Percentiles rank a stretch among this genome's conserved stretches.
phyloP scores from a whole-genome alignment of 2,113 vertebrate species.

The Hypocryptadius cinnamomeus region DNA sequence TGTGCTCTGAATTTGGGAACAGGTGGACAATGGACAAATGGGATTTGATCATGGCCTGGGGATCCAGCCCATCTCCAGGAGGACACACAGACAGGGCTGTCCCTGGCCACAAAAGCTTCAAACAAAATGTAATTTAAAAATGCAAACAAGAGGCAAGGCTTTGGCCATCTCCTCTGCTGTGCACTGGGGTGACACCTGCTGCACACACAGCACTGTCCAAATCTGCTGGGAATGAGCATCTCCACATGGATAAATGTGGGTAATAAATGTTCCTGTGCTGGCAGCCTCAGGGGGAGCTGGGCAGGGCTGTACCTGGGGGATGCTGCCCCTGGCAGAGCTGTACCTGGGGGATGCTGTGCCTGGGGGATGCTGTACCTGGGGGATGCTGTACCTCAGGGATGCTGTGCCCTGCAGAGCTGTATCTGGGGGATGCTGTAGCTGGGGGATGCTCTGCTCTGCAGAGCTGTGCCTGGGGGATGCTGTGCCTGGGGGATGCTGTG shows the following conservation, averaged over 20 bases:
- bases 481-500: too few relatives aligned
- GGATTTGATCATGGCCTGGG: background rate
- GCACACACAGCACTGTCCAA: background rate
- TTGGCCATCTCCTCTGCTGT: background rate
- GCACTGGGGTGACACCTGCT: rapidly evolving
- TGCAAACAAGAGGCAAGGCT: background rate
- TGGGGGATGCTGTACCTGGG: too few relatives aligned
- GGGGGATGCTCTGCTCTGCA: too few relatives aligned
- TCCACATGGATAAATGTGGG: background rate
- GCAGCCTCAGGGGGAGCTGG: rapidly evolving
- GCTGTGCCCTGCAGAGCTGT: too few relatives aligned
- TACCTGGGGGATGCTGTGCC: too few relatives aligned
- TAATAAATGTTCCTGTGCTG: background rate
- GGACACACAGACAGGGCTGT: background rate
- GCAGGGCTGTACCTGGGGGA: too few relatives aligned
- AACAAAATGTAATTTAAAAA: background rate
- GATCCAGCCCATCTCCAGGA: background rate
- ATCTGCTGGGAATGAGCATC: background rate
- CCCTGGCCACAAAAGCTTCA: background rate
- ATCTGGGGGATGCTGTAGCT: too few relatives aligned
- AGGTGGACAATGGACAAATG: rapidly evolving
- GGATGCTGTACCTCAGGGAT: background rate
- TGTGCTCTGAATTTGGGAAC: background rate
- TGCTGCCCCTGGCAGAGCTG: background rate
- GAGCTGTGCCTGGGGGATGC: background rate